These are phyloP conservation scores for Lingula anatina DNA, from an alignment of 2,888 invertebrate genomes.

Conservation along the genomic window DNA sequence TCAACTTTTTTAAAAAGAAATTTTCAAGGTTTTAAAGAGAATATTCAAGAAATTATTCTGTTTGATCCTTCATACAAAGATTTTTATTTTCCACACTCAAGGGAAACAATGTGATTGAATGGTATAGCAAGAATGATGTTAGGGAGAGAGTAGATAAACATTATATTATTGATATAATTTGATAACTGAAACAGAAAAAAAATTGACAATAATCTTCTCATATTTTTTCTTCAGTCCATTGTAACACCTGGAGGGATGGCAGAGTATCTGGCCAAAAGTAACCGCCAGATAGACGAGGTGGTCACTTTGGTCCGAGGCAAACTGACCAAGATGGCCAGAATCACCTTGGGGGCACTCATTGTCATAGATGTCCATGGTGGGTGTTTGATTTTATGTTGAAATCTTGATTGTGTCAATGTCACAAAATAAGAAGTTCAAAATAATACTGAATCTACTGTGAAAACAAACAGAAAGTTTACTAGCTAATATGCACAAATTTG, in stretches of 20 bases:
- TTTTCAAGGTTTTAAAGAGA: not conserved
- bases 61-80: not conserved
- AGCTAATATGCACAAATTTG: too few relatives aligned
- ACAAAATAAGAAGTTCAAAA: too few relatives aligned
- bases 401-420: too few relatives aligned
- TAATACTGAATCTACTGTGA: too few relatives aligned
- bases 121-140: too few relatives aligned
- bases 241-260: conserved; percentile 22
- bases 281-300: conserved; percentile 47
- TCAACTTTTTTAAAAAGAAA: not conserved
- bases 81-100: not conserved
- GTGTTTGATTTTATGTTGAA: too few relatives aligned
- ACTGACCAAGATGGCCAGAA: conserved; percentile 48
- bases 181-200: too few relatives aligned
- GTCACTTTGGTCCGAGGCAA: conserved; percentile 48
- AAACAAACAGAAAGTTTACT: too few relatives aligned
- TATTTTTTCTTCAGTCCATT: conserved; percentile 40
- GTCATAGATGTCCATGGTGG: conserved; percentile 52
- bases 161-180: too few relatives aligned
- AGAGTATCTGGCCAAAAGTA: conserved; percentile 41
- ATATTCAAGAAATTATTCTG: not conserved
- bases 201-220: too few relatives aligned
- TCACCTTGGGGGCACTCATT: conserved; percentile 50
- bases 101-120: too few relatives aligned
- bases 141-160: too few relatives aligned